Evolutionary conservation across 2,888 invertebrate species (phyloP).

Genomic region (Pseudolycoriella hygida): DNA sequence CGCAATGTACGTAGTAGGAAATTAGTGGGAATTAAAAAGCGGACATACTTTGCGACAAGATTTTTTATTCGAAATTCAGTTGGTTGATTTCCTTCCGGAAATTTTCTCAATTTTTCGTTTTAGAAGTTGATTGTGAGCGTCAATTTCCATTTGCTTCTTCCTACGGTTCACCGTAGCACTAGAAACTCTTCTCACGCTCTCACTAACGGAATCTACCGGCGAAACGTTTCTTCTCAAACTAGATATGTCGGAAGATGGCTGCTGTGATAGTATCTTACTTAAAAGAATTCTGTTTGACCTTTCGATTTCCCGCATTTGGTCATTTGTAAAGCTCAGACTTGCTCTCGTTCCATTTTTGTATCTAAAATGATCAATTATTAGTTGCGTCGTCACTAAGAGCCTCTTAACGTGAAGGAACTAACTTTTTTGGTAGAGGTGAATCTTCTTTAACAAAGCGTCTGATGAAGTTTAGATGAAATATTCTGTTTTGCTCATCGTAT

Average conservation of each 20-base stretch:
- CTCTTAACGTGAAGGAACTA: too few relatives aligned
- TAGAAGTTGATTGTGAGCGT: slow-evolving; percentile 37
- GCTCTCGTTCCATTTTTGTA: slow-evolving; percentile 7
- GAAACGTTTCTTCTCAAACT: background rate
- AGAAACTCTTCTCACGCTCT: slow-evolving; percentile 18
- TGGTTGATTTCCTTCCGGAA: background rate
- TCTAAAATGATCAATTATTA: background rate
- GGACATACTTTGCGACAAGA: too few relatives aligned
- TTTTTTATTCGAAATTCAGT: too few relatives aligned
- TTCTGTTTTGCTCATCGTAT: slow-evolving; percentile 17
- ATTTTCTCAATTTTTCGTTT: slow-evolving; percentile 26
- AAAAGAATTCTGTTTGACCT: slow-evolving; percentile 40
- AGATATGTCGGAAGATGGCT: slow-evolving; percentile 12
- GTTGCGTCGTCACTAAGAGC: background rate
- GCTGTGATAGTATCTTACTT: slow-evolving; percentile 35
- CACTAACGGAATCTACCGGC: background rate
- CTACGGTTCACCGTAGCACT: slow-evolving; percentile 35
- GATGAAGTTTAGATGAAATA: slow-evolving; percentile 12
- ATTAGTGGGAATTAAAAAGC: too few relatives aligned
- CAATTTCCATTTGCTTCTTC: slow-evolving; percentile 36
- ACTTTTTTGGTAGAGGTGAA: slow-evolving; percentile 11
- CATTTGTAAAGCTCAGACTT: slow-evolving; percentile 33
- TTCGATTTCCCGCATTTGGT: slow-evolving; percentile 40
- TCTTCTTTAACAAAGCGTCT: slow-evolving; percentile 1
- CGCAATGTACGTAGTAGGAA: too few relatives aligned